Evolutionary conservation across 2,113 vertebrate genomes (phyloP), one percentile per base, ranked within the genome.

Genomic region (Telmatochromis sp.): DNA sequence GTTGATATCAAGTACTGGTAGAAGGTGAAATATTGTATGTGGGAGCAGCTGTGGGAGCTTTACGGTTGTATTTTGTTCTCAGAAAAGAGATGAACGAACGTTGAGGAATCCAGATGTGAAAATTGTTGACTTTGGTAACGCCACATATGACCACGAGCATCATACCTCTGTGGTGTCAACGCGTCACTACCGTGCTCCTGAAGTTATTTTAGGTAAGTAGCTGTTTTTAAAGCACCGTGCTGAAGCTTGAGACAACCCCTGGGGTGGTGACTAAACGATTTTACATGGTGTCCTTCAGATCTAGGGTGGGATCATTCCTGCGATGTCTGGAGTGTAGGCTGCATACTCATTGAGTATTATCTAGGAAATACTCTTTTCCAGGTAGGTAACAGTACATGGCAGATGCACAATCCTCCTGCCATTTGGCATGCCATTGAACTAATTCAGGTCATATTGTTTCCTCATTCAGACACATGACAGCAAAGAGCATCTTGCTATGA

Each of bases 401-500:
- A 15, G 15, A 2, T 47, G 1, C 5, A 13, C 21, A 33, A 11
- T 26, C 15, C 10, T 55, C 11, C 14, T 73, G 6, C n/a, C 5
- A 15, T 37, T 82, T 26, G 37, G 17, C 5, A 3, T 84, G 15
- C 33, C 9, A 10, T 57, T 33, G 80, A 15, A 21, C 23, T 35
- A 35, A 31, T 7, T 68, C 60, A 14, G 1, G 2, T 28, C 19
- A 2, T n/a, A 15, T 57, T 85, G 2, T 81, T 81, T 6, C 65
- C 14, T 17, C 58, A 23, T 88, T 47, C 90, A 99, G 98, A 99
- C 98, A 3, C 98, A 99, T 80, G 98, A 99, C 90, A 99, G 98
- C 91, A 99, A 98, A 93, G 98, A 99, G 84, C 98, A 99, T 85
- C 94, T 99, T n/a, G 98, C 98, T 65, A 99, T 99, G 98, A 99